Conservation (phyloP, 2,888 invertebrate genomes). For the Caenorhabditis uteleia region DNA sequence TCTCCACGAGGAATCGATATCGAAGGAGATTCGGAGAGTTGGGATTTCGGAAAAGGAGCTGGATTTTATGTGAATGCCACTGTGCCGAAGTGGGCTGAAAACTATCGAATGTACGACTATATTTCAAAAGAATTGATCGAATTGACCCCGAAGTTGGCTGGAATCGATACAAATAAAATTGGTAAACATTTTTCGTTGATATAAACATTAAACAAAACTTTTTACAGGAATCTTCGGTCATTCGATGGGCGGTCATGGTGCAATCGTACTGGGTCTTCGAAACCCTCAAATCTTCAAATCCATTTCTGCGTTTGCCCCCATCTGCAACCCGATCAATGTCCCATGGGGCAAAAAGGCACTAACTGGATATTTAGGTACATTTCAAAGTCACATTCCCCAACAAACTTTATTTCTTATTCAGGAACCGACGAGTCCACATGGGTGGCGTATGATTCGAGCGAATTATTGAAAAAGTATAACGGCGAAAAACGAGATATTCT, state of each 20-base stretch:
- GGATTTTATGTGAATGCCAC: constrained; percentile 94
- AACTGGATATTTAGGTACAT: constrained; percentile 71
- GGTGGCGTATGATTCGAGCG: constrained; percentile 85
- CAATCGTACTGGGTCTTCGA: constrained; percentile 73
- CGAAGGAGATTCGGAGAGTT: constrained; percentile 87
- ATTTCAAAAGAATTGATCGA: constrained; percentile 74
- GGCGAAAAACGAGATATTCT: constrained; percentile 84
- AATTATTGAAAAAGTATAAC: constrained; percentile 81
- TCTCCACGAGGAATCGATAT: constrained; percentile 80
- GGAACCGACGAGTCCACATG: constrained; percentile 72
- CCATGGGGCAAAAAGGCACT: constrained; percentile 79
- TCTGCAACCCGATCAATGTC: constrained; percentile 84
- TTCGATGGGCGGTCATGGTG: constrained; percentile 97
- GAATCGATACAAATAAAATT: constrained; percentile 27
- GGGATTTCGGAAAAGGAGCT: constrained; percentile 91
- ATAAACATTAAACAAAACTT: background rate
- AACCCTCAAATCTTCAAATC: constrained; percentile 80
- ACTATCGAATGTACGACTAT: constrained; percentile 95
- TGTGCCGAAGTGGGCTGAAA: constrained; percentile 85
- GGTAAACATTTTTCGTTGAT: constrained; percentile 12
- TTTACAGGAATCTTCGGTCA: constrained; percentile 68
- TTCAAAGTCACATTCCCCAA: too few relatives aligned
- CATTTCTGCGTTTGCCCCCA: constrained; percentile 93
- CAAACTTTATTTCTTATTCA: too few relatives aligned
- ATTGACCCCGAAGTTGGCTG: constrained; percentile 28